Evolutionary conservation across 2,888 invertebrate species (phyloP).

Genomic region (Cremastinae sp.): DNA sequence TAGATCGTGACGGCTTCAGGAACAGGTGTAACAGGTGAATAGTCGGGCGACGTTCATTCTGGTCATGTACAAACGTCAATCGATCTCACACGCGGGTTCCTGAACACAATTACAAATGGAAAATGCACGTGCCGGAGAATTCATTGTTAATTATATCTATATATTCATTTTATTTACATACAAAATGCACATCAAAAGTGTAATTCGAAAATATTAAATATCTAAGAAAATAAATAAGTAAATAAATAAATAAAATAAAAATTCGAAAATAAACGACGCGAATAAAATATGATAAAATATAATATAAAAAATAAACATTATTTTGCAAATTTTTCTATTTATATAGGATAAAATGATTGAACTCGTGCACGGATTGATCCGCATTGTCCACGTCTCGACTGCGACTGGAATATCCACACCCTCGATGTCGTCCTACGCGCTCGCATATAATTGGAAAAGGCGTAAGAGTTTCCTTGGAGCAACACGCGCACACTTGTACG

Average conservation of each 20-base stretch:
- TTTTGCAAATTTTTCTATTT: too few species aligned
- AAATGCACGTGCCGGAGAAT: too few species aligned
- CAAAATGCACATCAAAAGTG: too few species aligned
- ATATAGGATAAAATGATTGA: too few species aligned
- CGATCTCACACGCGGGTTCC: conserved; percentile 26
- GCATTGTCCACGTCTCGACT: conserved; percentile 16
- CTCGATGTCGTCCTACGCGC: conserved; percentile 45
- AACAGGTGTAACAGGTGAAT: conserved; percentile 51
- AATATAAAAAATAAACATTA: too few species aligned
- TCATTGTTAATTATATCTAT: too few species aligned
- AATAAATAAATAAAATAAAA: too few species aligned
- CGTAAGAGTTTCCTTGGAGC: conserved; percentile 47
- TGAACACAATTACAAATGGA: not conserved
- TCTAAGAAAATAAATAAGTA: too few species aligned
- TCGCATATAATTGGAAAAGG: conserved; percentile 52
- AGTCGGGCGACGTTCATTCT: conserved; percentile 21
- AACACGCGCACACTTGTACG: conserved; percentile 2
- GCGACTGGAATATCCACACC: conserved; percentile 7
- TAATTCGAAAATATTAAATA: too few species aligned
- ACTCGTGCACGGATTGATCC: too few species aligned
- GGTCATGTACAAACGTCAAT: conserved; percentile 35
- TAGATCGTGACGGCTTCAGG: conserved; percentile 10
- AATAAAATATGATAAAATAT: not conserved
- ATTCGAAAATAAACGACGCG: too few species aligned
- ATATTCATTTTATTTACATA: too few species aligned